Evolutionary conservation across 2,797 vertebrate species (phyloP).

Genomic region (Tenualosa ilisha): DNA sequence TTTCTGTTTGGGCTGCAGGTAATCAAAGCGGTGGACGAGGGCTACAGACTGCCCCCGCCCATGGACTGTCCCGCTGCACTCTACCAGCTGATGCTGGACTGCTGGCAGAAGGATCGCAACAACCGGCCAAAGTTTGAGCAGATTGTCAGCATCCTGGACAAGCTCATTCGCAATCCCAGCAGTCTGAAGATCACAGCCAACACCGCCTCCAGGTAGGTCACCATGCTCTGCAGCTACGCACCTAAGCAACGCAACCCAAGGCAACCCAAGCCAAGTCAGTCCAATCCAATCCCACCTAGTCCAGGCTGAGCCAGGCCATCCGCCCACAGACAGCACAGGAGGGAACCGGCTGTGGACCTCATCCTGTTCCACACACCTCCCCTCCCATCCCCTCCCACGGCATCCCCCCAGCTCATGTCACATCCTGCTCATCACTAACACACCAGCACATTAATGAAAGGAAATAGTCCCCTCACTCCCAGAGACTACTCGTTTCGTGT

Average conservation of each 20-base stretch:
- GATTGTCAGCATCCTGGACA: slow-evolving; percentile 98
- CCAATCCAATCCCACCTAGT: too few relatives aligned
- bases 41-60: slow-evolving; percentile 94
- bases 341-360: background rate
- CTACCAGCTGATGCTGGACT: slow-evolving; percentile 98
- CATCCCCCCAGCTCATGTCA: slow-evolving; percentile 30
- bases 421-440: slow-evolving; percentile 39
- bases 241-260: background rate
- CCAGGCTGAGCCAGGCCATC: background rate
- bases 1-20: slow-evolving; percentile 73
- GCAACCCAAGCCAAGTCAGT: background rate
- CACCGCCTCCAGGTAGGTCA: slow-evolving; percentile 87
- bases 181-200: slow-evolving; percentile 95
- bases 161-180: slow-evolving; percentile 95
- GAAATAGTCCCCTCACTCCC: slow-evolving; percentile 42
- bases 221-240: background rate
- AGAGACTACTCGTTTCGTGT: slow-evolving; percentile 24
- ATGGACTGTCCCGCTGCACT: slow-evolving; percentile 98
- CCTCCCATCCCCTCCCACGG: background rate
- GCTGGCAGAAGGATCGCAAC: slow-evolving; percentile 98
- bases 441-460: slow-evolving; percentile 38
- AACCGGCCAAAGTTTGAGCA: slow-evolving; percentile 98
- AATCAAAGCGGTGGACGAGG: slow-evolving; percentile 98
- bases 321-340: background rate
- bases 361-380: slow-evolving; percentile 19